phyloP scores from a whole-genome alignment of 1,140 invertebrate species.

The Neodiprion pinetum region DNA sequence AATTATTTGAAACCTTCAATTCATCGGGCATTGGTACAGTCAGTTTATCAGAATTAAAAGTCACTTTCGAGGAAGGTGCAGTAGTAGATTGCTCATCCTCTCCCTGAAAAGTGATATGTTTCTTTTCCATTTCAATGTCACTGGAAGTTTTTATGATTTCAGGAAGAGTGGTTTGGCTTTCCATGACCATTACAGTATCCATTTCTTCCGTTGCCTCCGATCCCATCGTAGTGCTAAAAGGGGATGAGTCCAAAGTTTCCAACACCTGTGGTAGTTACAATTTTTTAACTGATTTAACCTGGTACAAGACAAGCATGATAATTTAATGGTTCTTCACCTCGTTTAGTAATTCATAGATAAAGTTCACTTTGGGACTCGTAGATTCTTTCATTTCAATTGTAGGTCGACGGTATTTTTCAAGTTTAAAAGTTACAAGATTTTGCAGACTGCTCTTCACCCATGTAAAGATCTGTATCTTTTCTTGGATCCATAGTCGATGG shows the following conservation, averaged over 20 bases:
- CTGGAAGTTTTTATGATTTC: conserved; percentile 18
- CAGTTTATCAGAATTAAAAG: background rate
- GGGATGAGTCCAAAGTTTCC: conserved; percentile 21
- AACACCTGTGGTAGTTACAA: conserved; percentile 28
- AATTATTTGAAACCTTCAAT: background rate
- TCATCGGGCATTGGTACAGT: background rate
- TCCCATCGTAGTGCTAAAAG: conserved; percentile 16
- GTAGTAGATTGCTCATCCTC: background rate
- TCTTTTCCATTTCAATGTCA: conserved; percentile 20
- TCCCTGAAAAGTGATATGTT: conserved; percentile 27
- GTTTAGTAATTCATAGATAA: conserved; percentile 32
- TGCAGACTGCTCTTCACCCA: conserved; percentile 39
- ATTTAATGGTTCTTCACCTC: conserved; percentile 12
- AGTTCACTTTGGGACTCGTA: conserved; percentile 28
- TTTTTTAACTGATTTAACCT: background rate
- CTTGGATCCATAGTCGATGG: conserved; percentile 40
- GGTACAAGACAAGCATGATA: too few species aligned
- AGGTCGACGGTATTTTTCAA: conserved; percentile 15
- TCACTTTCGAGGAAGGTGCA: background rate
- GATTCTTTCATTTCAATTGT: conserved; percentile 21
- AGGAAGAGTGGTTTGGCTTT: conserved; percentile 26
- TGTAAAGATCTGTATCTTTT: conserved; percentile 42
- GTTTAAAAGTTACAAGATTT: conserved; percentile 34
- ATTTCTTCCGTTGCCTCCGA: conserved; percentile 20
- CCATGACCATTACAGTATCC: conserved; percentile 26